Evolutionary conservation across 2,113 vertebrate species (phyloP).

Genomic region (Murina feae): DNA sequence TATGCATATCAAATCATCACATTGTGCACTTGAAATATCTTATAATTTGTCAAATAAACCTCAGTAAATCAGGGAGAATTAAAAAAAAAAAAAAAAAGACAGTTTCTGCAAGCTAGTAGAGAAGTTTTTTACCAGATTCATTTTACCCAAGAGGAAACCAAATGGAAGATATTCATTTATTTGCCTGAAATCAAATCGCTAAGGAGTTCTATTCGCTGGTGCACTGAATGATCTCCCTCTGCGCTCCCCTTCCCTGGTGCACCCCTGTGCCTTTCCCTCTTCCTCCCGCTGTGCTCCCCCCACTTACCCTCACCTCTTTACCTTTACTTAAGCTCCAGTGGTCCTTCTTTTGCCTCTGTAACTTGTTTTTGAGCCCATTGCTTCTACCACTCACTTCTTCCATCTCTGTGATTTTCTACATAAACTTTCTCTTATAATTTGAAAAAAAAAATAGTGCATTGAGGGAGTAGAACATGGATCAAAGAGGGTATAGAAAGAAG

Average conservation of each 20-base stretch:
- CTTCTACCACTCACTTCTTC: background rate
- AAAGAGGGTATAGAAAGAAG: background rate
- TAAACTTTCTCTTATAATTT: background rate
- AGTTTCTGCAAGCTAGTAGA: background rate
- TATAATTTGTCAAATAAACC: background rate
- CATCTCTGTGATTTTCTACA: background rate
- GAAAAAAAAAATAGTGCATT: background rate
- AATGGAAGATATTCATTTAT: background rate
- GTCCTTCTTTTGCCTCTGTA: background rate
- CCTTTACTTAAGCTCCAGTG: background rate
- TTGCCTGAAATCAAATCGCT: background rate
- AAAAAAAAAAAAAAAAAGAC: background rate
- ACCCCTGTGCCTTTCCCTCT: background rate
- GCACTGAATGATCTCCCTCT: background rate
- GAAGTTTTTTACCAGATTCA: background rate
- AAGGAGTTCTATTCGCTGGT: background rate
- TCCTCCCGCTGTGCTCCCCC: no score
- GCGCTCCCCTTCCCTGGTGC: background rate
- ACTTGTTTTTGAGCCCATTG: background rate
- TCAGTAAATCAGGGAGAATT: background rate
- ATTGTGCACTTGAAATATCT: background rate
- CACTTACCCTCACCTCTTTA: background rate
- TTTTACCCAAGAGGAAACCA: background rate
- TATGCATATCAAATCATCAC: background rate
- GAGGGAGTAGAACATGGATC: background rate